Evolutionary conservation across 1,140 invertebrate species (phyloP).

Genomic region (Drosophila repletoides): DNA sequence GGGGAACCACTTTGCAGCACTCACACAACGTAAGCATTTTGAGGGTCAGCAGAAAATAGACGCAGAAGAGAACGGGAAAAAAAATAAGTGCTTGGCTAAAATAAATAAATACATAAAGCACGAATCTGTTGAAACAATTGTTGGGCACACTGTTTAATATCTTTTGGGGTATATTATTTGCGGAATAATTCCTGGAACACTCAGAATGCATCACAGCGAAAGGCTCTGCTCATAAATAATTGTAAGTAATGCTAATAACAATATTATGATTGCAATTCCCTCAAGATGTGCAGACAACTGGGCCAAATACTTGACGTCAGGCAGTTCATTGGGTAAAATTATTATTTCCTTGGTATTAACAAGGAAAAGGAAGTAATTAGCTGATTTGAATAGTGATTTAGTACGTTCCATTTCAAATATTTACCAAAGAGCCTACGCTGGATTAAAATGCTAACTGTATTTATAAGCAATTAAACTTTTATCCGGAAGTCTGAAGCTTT

Average conservation of each 20-base stretch:
- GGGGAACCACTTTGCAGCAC: conserved; percentile 18
- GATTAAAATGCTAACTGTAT: not conserved
- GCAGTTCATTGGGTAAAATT: not conserved
- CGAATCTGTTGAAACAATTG: conserved; percentile 38
- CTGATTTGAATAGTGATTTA: conserved; percentile 8
- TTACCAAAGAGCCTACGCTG: not conserved
- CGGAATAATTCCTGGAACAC: conserved; percentile 24
- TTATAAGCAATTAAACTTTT: not conserved
- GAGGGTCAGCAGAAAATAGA: conserved; percentile 36
- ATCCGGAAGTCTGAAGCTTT: not conserved
- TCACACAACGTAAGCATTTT: conserved; percentile 7
- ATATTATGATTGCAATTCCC: conserved; percentile 38
- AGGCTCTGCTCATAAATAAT: conserved; percentile 50
- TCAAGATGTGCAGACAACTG: not conserved
- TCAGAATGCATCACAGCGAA: conserved; percentile 19
- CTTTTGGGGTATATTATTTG: conserved; percentile 27
- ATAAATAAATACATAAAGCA: conserved; percentile 34
- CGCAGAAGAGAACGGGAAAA: conserved; percentile 7
- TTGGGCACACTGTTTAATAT: conserved; percentile 55
- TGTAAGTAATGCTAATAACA: conserved; percentile 58
- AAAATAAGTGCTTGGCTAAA: conserved; percentile 14
- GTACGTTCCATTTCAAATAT: not conserved
- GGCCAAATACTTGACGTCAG: conserved; percentile 25
- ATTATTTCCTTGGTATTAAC: conserved; percentile 7
- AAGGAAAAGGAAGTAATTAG: conserved; percentile 28